Conservation (phyloP, 1,140 invertebrate species). For the Melitaea cinxia region DNA sequence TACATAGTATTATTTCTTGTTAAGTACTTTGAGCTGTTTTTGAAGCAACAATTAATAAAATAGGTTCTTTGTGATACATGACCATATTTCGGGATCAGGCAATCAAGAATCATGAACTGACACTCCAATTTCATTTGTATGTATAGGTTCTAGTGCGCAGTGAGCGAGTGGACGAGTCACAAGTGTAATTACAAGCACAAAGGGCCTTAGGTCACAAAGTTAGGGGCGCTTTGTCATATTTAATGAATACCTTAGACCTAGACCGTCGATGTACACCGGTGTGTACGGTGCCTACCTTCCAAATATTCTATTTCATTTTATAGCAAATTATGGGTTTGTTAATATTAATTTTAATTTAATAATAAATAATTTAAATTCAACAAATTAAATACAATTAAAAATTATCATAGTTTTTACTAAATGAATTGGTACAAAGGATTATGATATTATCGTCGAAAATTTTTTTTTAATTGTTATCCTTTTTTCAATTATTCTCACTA, state of each 20-base stretch:
- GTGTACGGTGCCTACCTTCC: background rate
- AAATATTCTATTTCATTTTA: constrained; percentile 1
- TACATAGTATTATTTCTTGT: too few species aligned
- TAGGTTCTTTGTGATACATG: too few species aligned
- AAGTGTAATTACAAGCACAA: constrained; percentile 9
- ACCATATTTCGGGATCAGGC: background rate
- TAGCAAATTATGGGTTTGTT: background rate
- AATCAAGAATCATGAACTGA: background rate
- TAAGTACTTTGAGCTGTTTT: too few species aligned
- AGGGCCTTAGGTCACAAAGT: constrained; percentile 13
- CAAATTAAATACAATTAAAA: too few species aligned
- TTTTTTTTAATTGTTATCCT: too few species aligned
- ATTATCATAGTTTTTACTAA: too few species aligned
- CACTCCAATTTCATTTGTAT: background rate
- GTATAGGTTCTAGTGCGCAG: background rate
- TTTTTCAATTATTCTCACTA: too few species aligned
- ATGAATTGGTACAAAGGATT: too few species aligned
- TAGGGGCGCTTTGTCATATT: constrained; percentile 9
- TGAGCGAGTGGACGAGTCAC: constrained; percentile 5
- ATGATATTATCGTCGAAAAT: too few species aligned
- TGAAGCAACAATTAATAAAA: too few species aligned
- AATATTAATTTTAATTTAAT: too few species aligned
- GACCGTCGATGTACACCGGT: background rate
- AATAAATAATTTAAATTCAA: too few species aligned
- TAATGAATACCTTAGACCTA: constrained; percentile 13